These are phyloP conservation scores for Sitta carolinensis DNA, from an alignment of 2,797 vertebrate genomes.

Conservation along the genomic window DNA sequence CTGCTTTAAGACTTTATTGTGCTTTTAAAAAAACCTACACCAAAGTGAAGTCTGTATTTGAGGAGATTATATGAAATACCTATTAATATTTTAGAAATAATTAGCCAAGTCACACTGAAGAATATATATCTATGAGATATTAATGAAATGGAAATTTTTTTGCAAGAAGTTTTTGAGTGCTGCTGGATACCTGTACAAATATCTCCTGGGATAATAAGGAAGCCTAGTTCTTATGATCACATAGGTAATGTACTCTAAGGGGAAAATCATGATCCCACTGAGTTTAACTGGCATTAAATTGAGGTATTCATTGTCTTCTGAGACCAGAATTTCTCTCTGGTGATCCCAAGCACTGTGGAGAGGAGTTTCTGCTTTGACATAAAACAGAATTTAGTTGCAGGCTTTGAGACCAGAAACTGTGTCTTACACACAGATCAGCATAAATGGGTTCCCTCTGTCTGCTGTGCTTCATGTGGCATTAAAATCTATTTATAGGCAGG, in stretches of 20 bases:
- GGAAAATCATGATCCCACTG: not conserved
- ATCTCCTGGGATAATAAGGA: not conserved
- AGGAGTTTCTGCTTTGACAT: not conserved
- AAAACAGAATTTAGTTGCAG: not conserved
- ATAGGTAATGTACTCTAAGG: not conserved
- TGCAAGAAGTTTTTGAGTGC: not conserved
- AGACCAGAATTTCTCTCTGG: not conserved
- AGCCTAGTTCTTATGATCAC: not conserved
- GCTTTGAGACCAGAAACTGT: not conserved
- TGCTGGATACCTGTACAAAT: not conserved
- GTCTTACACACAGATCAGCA: not conserved
- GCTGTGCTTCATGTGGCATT: not conserved
- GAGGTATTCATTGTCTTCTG: not conserved
- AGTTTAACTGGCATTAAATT: not conserved
- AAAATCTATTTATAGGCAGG: not conserved
- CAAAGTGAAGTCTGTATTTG: not conserved
- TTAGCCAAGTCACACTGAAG: not conserved
- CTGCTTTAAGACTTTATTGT: not conserved
- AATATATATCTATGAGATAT: not conserved
- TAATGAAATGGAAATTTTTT: not conserved
- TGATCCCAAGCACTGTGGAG: not conserved
- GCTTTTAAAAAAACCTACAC: not conserved
- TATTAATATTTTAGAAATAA: not conserved
- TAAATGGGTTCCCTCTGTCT: not conserved
- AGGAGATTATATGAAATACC: not conserved